Base-by-base conservation (phyloP, 2,113 vertebrate genomes). In the Dipodomys stephensi region DNA sequence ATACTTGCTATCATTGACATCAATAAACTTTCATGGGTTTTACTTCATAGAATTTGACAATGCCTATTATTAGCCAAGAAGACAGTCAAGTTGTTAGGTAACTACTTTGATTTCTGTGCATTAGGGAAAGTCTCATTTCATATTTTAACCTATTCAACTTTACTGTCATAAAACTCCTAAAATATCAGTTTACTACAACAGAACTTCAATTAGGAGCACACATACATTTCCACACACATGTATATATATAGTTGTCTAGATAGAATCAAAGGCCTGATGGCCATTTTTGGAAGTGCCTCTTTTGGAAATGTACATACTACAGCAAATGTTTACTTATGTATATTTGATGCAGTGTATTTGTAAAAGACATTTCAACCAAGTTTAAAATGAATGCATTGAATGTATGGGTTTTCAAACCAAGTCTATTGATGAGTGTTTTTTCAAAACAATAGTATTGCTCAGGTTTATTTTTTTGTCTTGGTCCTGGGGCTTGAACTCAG, bases 71-170 rank as follows among this genome's bases (percentile, higher is more conserved):
- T 68, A 73, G 35, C 39, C 71, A 39, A 81, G n/a, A 86, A 92
- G 82, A 71, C 74, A 46, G 4, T 83, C 44, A 49, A 84, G 60
- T 95, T 92, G 73, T 67, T 32, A 60, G 72, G 15, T 93, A 73
- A 71, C 49, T 82, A 53, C 60, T 44, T 94, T 72, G 86, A 49
- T 93, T 84, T 96, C 28, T 84, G 64, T 81, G 20, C 60, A 60
- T 62, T 86, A 71, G 19, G 35, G 8, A 77, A 65, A 73, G 69
- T 65, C n/a, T 81, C 88, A 72, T 64, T 94, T 96, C 85, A 79
- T 90, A 93, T 94, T 94, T 94, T 83, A 72, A 76, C 83, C 23
- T 83, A 28, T 25, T 95, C 69, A 76, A 53, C 39, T 76, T 83
- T 87, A 32, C 71, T 95, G 3, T 79, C 87, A 57, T 91, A 82